These are phyloP conservation scores for Heliconius melpomene DNA, from an alignment of 1,140 invertebrate species.

Conservation along the genomic window DNA sequence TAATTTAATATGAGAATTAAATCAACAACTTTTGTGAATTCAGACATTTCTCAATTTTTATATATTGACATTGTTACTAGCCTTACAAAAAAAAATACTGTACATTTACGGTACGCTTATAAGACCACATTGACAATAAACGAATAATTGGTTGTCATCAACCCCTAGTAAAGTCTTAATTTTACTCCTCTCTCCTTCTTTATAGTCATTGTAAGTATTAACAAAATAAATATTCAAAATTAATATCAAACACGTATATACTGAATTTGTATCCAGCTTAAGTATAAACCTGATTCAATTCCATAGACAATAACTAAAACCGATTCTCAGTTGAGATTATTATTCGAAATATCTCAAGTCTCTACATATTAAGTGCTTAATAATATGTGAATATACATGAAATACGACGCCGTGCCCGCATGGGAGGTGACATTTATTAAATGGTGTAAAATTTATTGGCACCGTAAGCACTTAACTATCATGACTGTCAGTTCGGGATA, in stretches of 20 bases:
- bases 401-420: conserved; percentile 46
- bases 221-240: too few relatives aligned
- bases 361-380: background rate
- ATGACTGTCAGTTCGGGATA: conserved; percentile 44
- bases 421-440: conserved; percentile 54
- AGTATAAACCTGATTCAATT: conserved; percentile 5
- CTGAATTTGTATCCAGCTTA: background rate
- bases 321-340: conserved; percentile 5
- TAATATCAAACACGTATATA: too few relatives aligned
- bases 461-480: conserved; percentile 39
- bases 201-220: too few relatives aligned
- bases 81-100: background rate
- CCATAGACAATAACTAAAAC: conserved; percentile 10
- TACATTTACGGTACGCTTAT: background rate
- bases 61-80: too few relatives aligned
- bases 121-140: too few relatives aligned
- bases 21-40: too few relatives aligned
- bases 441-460: conserved; percentile 57
- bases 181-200: too few relatives aligned
- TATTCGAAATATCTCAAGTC: conserved; percentile 9
- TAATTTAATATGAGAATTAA: too few relatives aligned
- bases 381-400: conserved; percentile 40
- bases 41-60: too few relatives aligned
- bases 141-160: too few relatives aligned
- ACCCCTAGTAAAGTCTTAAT: too few relatives aligned